Evolutionary conservation across 2,113 vertebrate species (phyloP), one percentile per base, ranked within the genome.

Genomic region (Alosa alosa): DNA sequence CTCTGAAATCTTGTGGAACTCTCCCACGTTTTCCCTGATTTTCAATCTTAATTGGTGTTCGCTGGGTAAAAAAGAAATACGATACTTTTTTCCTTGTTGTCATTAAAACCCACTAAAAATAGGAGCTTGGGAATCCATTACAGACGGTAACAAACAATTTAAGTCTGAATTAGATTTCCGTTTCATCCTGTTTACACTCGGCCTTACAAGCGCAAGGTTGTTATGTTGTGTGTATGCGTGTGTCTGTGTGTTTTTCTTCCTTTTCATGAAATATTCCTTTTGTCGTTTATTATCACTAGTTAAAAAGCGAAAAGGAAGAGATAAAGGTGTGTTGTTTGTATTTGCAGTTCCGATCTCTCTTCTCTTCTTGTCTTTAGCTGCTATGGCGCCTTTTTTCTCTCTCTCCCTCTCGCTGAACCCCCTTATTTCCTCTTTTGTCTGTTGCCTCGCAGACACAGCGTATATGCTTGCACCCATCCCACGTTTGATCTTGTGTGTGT

Each of bases 31-130:
- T 86, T 88, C 86, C 88, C 91, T 93, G 92, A 92, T 94, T 93
- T 94, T 93, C 92, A 92, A 90, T 94, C 95, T 92, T 95, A 95
- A 94, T 95, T 94, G 94, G 94, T 90, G 93, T 94, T 93, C 90
- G 91, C 90, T 92, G 83, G 84, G 72, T 78, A 78, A 78, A 49
- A 49, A 44, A 78, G 84, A 64, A 50, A 89, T 88, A 87, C 83
- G 22, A 89, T 90, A 88, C 90, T 90, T 92, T 93, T 94, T 95
- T 95, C 91, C 93, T 86, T 87, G 91, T 89, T 92, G 94, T 94
- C 94, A 95, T 95, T 95, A 95, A 95, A 94, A 94, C 91, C 89
- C 91, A 92, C 95, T 93, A 94, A 94, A 94, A 95, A 95, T 95
- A 95, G 94, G 90, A 94, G 94, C 95, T 95, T 94, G 94, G 92